phyloP scores from a whole-genome alignment of 2,888 invertebrate genomes.

The Yponomeuta malinellus region DNA sequence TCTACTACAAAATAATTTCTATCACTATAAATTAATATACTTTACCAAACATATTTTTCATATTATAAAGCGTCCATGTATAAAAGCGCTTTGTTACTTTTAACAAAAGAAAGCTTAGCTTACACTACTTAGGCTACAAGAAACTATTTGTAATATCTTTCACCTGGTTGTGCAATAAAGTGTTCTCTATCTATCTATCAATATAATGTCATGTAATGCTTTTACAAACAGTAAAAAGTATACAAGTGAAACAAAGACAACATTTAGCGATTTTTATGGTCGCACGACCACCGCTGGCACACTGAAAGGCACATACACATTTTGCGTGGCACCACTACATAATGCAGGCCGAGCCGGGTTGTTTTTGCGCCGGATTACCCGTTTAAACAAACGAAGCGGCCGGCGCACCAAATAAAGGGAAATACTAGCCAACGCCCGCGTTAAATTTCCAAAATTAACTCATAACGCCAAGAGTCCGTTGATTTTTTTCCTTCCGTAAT shows the following conservation, averaged over 20 bases:
- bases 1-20: no score
- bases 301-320: conserved; percentile 55
- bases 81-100: no score
- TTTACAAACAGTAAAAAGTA: background rate
- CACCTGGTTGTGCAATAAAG: no score
- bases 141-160: no score
- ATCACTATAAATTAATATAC: no score
- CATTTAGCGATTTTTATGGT: conserved; percentile 54
- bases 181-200: no score
- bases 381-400: conserved; percentile 67
- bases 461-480: conserved; percentile 70
- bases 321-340: conserved; percentile 52
- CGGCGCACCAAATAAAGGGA: conserved; percentile 68
- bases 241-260: background rate
- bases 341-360: conserved; percentile 41
- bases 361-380: conserved; percentile 67
- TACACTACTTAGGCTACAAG: no score
- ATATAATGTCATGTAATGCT: no score
- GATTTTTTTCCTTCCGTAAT: conserved; percentile 66
- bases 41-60: no score
- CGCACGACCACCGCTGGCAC: conserved; percentile 54
- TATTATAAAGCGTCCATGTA: no score
- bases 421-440: conserved; percentile 62
- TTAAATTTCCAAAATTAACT: conserved; percentile 75
- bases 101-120: no score